Conservation (phyloP, 2,113 vertebrate genomes). For the Microtus pennsylvanicus region DNA sequence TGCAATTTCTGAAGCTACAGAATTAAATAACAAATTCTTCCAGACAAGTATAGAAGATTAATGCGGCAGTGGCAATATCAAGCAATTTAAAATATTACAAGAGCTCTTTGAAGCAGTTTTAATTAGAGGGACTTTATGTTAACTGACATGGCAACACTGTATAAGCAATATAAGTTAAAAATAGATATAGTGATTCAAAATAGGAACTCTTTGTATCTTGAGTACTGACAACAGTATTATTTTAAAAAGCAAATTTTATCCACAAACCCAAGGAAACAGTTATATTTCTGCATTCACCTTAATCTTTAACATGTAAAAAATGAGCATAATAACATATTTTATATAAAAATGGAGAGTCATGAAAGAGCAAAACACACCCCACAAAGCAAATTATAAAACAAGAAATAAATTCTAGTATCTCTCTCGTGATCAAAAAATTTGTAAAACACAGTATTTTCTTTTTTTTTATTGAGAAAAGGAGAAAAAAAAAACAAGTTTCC, state of each 20-base stretch:
- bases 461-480: too few species aligned
- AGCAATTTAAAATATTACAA: not conserved
- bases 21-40: not conserved
- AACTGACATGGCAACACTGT: not conserved
- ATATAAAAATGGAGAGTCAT: not conserved
- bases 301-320: not conserved
- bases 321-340: not conserved
- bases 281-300: conserved; percentile 35
- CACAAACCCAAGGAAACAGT: not conserved
- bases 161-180: not conserved
- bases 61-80: not conserved
- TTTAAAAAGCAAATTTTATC: not conserved
- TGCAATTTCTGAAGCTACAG: not conserved
- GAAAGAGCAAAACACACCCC: not conserved
- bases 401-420: not conserved
- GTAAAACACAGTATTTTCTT: too few species aligned
- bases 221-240: not conserved
- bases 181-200: not conserved
- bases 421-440: not conserved
- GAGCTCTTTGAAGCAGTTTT: not conserved
- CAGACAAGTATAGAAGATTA: not conserved
- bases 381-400: not conserved
- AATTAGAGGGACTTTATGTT: not conserved
- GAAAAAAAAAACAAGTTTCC: too few species aligned
- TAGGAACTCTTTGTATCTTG: not conserved